Base-by-base conservation (phyloP, 1,140 invertebrate species). In the Cyrtorhinus lividipennis region DNA sequence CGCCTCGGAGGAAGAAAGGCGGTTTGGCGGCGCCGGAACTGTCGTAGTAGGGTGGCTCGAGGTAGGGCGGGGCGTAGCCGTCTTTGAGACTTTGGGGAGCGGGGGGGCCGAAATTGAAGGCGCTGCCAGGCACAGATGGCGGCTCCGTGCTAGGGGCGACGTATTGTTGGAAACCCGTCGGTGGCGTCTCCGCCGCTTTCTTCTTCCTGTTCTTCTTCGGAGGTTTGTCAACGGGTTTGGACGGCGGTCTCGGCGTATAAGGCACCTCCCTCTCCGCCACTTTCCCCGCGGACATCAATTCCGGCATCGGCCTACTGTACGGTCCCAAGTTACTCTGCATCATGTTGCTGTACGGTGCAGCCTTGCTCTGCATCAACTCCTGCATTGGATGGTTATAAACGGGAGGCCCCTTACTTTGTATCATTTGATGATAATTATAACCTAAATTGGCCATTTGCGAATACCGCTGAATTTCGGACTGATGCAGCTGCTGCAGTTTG, bases 91-190 rank as follows among this genome's bases (percentile, higher is more conserved):
- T 20, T 53, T 53, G 48, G 3, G 48, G 48, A 3, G 48, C 20
- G 79, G 80, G 73, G 0, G 81, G 76, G 24, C 81, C 82, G 69
- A 84, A 85, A 68, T 84, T 85, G 64, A 85, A 85, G 62, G 83
- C 82, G 70, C 82, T 83, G 22, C 81, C 79, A 0, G 83, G 80
- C 58, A 85, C 81, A 5, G 78, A 76, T 24, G 80, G 76, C 10
- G 78, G 74, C 69, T 83, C 81, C 1, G 75, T 68, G 1, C 78
- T 73, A 0, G 75, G 67, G 0, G 76, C 77, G 1, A 76, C 73
- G 63, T 78, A 79, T 15, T 79, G 75, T 68, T 80, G 78, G 67
- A 79, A 80, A 63, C 76, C 76, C 25, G 67, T 27, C 2, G 67
- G 57, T 48, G 67, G 58, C 1, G 64, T 62, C 38, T 66, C 64